phyloP scores from a whole-genome alignment of 2,797 vertebrate species.

The Acipenser oxyrinchus region DNA sequence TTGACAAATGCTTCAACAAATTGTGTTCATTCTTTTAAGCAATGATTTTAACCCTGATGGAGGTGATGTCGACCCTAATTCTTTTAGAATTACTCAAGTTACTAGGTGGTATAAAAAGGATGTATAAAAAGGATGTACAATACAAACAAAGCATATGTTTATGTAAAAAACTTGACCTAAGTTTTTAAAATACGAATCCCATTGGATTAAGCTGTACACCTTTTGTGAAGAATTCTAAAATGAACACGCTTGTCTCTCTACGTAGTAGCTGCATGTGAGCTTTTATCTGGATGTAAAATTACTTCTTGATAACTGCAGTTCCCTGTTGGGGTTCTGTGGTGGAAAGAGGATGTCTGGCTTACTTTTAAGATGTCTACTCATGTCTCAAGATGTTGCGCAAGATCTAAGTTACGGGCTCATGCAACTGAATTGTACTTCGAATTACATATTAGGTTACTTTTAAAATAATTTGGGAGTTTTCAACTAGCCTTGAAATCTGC shows the following conservation, averaged over 20 bases:
- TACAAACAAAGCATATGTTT: too few relatives aligned
- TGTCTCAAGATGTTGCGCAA: slow-evolving; percentile 55
- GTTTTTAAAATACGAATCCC: slow-evolving; percentile 14
- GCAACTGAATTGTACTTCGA: slow-evolving; percentile 62
- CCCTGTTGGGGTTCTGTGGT: slow-evolving; percentile 37
- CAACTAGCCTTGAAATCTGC: slow-evolving; percentile 14
- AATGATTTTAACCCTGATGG: too few relatives aligned
- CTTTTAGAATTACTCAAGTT: too few relatives aligned
- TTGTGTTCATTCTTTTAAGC: too few relatives aligned
- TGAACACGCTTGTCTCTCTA: slow-evolving; percentile 19
- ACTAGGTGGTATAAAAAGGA: too few relatives aligned
- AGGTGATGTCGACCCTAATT: too few relatives aligned
- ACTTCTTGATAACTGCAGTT: slow-evolving; percentile 58
- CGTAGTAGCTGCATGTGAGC: slow-evolving; percentile 41
- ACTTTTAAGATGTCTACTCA: slow-evolving; percentile 61
- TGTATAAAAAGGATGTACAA: too few relatives aligned
- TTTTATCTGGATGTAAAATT: slow-evolving; percentile 47
- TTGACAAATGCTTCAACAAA: too few relatives aligned
- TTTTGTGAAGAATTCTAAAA: slow-evolving; percentile 25
- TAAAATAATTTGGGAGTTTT: slow-evolving; percentile 51
- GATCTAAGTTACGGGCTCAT: slow-evolving; percentile 56
- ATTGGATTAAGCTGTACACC: slow-evolving; percentile 26
- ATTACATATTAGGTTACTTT: slow-evolving; percentile 51
- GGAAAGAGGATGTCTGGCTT: slow-evolving; percentile 52
- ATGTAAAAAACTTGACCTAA: neutral